phyloP scores from a whole-genome alignment of 2,888 invertebrate genomes.

The Mechanitis mazaeus region DNA sequence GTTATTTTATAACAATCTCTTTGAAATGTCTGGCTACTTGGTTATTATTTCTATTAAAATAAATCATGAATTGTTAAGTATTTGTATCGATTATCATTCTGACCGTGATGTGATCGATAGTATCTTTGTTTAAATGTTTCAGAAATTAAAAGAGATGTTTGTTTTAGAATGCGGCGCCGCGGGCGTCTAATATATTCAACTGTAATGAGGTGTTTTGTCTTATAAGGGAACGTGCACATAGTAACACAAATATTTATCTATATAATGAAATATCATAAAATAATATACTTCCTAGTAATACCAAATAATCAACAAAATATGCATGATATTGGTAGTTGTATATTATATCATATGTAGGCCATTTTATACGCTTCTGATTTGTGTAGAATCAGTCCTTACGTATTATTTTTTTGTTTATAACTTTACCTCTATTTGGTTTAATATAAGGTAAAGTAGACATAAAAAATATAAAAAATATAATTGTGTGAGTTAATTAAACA shows the following conservation, averaged over 20 bases:
- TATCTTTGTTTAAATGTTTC: constrained; percentile 46
- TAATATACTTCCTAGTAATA: too few species aligned
- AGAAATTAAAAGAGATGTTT: constrained; percentile 71
- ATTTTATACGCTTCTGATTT: constrained; percentile 6
- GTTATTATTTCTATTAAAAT: constrained; percentile 2
- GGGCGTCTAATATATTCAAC: constrained; percentile 53
- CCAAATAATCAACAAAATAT: too few species aligned
- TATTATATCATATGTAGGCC: background rate
- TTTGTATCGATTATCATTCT: constrained; percentile 55
- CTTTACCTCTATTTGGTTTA: background rate
- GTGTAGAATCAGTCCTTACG: background rate
- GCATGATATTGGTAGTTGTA: too few species aligned
- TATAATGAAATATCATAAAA: background rate
- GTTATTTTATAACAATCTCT: too few species aligned
- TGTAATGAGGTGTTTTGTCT: constrained; percentile 59
- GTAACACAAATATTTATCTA: constrained; percentile 8
- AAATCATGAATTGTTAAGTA: constrained; percentile 44
- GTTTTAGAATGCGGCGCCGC: constrained; percentile 63
- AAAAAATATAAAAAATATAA: background rate
- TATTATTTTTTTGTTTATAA: background rate
- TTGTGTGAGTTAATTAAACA: too few species aligned
- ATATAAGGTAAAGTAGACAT: background rate
- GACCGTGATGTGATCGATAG: constrained; percentile 64
- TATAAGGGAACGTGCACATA: constrained; percentile 41
- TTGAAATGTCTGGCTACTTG: too few species aligned